Base-by-base conservation (phyloP, 2,888 invertebrate species). In the Cheilosia scutellata region DNA sequence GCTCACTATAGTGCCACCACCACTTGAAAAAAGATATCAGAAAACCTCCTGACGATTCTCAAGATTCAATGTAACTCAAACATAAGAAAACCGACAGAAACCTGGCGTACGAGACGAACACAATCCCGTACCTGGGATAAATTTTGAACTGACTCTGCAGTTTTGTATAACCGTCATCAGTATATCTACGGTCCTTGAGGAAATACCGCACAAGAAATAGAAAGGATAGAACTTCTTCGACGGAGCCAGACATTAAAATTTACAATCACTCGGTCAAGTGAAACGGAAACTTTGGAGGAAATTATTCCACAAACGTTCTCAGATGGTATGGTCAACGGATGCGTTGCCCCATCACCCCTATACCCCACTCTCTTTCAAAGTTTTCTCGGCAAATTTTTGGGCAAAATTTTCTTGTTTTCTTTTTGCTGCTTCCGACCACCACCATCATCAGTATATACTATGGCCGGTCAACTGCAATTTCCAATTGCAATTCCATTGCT, bases 221-320 rank as follows among this genome's bases (percentile, higher is more conserved):
- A 63, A 79, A 70, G 78, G 79, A 74, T 83, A 78, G 63, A 86
- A 77, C 76, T 86, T 82, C 68, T 71, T 65, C 58, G 53, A 55
- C 44, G 57, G 57, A 49, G 82, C 76, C 76, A 86, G 80, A 82
- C 86, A 86, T 86, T 82, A 86, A 86, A 86, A 86, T 86, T 86
- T 86, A 86, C 86, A 86, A 86, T 86, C 86, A 86, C 82, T 86
- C 72, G 86, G 86, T 77, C 86, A 86, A 86, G 86, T 86, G 82
- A 86, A 86, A 86, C 86, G 86, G 86, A 86, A 86, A 82, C 86
- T 86, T 86, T 66, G 72, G 37, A 82, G 86, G 86, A 82, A 86
- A 86, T 86, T 86, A 86, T 86, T 86, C 76, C 57, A 77, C 76
- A 86, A 77, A 77, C 86, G 86, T 76, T 82, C 51, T 82, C 58